Evolutionary conservation across 2,888 invertebrate genomes (phyloP), one percentile per base, ranked within the genome.

Genomic region (Lacanobia oleracea): DNA sequence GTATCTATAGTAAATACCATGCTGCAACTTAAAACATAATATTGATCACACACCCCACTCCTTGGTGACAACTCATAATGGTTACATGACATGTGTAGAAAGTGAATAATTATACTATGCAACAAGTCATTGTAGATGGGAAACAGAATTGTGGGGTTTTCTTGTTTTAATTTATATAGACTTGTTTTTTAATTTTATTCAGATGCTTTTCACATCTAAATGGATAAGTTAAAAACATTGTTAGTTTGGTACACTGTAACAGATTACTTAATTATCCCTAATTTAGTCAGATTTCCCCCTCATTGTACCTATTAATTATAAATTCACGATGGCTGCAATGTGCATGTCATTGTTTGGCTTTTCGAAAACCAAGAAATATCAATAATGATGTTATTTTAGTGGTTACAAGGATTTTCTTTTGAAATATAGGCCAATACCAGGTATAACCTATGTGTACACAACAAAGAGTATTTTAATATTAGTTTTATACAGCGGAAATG

Each of bases 261-360:
- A 18, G n/a, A 27, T 18, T 12, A n/a, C 21, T 16, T 16, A n/a
- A 12, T 16, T 27, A 9, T 18, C 56, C 4, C 4, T 56, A 43
- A 10, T 37, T 37, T 18, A 8, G 33, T 33, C n/a, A 53, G n/a
- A 21, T 62, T 69, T 12, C 45, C 50, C 12, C 21, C 23, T 59
- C 23, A 48, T 0, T 43, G 5, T 0, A 56, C 51, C n/a, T n/a
- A n/a, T n/a, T 57, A 57, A 72, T 75, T 64, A 75, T 50, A 54
- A 40, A 75, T 75, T 76, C 66, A 76, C 67, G 40, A 76, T 81
- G 81, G 76, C 81, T 75, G 27, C 54, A 65, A 65, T 37, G 45
- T 79, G 65, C 80, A 37, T 54, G 54, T 75, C 75, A 72, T 54
- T 61, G 37, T 81, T 74, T 63, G 57, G 23, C n/a, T 18, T 51